Conservation (phyloP, 2,888 invertebrate species). For the Trissoscelio sp. region DNA sequence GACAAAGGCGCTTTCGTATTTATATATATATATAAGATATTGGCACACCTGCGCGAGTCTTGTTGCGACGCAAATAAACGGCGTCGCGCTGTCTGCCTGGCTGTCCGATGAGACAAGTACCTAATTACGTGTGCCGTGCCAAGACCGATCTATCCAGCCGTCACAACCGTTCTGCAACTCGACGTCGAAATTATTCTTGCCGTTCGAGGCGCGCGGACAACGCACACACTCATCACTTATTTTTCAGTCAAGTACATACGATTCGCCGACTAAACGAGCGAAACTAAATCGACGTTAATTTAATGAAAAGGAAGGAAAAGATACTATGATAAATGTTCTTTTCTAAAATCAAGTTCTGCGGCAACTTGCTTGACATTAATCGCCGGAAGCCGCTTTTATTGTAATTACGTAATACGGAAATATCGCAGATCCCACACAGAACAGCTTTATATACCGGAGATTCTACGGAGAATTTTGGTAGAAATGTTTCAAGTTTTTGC, state of each 20-base stretch:
- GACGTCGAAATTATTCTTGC: conserved; percentile 57
- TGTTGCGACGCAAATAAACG: conserved; percentile 78
- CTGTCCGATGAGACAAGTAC: conserved; percentile 69
- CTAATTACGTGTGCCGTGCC: conserved; percentile 74
- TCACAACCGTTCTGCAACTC: conserved; percentile 26
- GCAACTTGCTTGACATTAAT: neutral
- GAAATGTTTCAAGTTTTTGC: too few species aligned
- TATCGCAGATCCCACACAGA: too few species aligned
- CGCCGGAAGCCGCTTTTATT: neutral
- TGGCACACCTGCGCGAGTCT: conserved; percentile 57
- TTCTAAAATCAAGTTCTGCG: neutral
- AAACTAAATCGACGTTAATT: conserved; percentile 18
- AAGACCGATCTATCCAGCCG: conserved; percentile 72
- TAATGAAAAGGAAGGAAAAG: conserved; percentile 17
- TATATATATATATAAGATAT: conserved; percentile 39
- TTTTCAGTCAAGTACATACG: neutral
- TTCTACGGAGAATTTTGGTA: too few species aligned
- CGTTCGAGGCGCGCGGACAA: too few species aligned
- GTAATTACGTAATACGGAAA: neutral
- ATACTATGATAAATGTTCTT: neutral
- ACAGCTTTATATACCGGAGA: too few species aligned
- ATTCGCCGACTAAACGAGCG: neutral
- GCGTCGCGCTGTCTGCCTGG: conserved; percentile 81
- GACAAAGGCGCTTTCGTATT: conserved; percentile 13
- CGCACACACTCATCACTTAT: conserved; percentile 11